Evolutionary conservation across 2,797 vertebrate genomes (phyloP), one percentile per base, ranked within the genome.

Genomic region (Lepus townsendii): DNA sequence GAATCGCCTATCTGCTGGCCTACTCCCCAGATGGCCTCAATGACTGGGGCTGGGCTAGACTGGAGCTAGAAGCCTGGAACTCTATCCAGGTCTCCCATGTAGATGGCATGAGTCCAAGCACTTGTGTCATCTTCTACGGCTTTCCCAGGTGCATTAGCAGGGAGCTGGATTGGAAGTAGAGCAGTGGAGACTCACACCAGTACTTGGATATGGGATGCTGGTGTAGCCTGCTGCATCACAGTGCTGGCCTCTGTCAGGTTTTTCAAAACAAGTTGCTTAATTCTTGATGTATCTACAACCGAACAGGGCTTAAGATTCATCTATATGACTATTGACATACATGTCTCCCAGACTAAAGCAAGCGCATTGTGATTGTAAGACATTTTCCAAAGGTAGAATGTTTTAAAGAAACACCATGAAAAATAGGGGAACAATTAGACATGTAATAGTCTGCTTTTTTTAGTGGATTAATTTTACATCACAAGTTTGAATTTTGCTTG

Each of bases 401-500:
- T 88, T 93, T 93, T 71, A 72, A 76, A 76, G 54, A 76, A 65
- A 90, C 24, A 19, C 35, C 9, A 0, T 63, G 24, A 78, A 78
- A 85, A 66, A 27, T 17, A 54, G 50, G 26, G 68, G 71, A 77
- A 54, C 30, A 54, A 54, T 83, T 80, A 84, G 77, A 66, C 19
- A 60, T 2, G 32, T 19, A 57, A 52, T 32, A 73, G 8, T 65
- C 95, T 87, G 50, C 54, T 57, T 57, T 88, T 78, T 93, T 89
- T 47, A 91, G 90, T 66, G 82, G 32, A 42, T 73, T 79, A 13
- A 26, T 92, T 57, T 88, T 35, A 77, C 42, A n/a, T 50, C 60
- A 78, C 30, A 86, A 57, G 57, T 68, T 72, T 71, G 38, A 60
- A 65, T 93, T 93, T 63, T 78, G 52, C 62, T 87, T 78, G 13